These are phyloP conservation scores for Ischnus inquisitorius DNA, from an alignment of 2,888 invertebrate genomes.

Conservation along the genomic window DNA sequence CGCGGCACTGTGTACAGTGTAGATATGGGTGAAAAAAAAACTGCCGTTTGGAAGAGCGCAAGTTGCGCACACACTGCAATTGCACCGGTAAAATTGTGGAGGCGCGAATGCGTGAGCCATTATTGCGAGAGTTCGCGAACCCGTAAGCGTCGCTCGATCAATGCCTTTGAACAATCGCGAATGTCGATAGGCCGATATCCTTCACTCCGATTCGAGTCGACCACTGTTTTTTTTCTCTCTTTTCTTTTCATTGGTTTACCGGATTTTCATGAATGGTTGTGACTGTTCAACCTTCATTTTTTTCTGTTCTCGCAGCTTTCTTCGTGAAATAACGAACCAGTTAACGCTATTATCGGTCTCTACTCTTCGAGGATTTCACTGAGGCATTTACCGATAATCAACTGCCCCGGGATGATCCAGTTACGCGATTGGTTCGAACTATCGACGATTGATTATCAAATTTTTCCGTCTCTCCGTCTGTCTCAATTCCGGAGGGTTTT, in stretches of 20 bases:
- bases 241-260: slow-evolving; percentile 14
- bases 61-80: slow-evolving; percentile 42
- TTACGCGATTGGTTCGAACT: slow-evolving; percentile 32
- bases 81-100: not conserved
- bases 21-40: slow-evolving; percentile 32
- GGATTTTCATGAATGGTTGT: slow-evolving; percentile 27
- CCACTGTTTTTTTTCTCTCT: slow-evolving; percentile 23
- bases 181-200: slow-evolving; percentile 49
- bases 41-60: slow-evolving; percentile 39
- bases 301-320: slow-evolving; percentile 40
- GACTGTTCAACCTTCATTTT: slow-evolving; percentile 40
- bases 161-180: slow-evolving; percentile 65
- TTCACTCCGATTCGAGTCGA: slow-evolving; percentile 47
- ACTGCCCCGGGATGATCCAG: slow-evolving; percentile 12
- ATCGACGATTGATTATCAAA: slow-evolving; percentile 18
- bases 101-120: slow-evolving; percentile 26
- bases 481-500: not conserved
- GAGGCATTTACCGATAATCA: slow-evolving; percentile 41
- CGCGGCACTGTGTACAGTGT: not conserved
- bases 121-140: slow-evolving; percentile 49
- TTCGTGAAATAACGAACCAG: slow-evolving; percentile 53
- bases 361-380: slow-evolving; percentile 11
- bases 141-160: slow-evolving; percentile 56
- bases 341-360: slow-evolving; percentile 43
- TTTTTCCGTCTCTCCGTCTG: not conserved